Percentiles rank a stretch among this genome's conserved stretches.
phyloP scores from a whole-genome alignment of 2,113 vertebrate species.

The Pogonocichla stellata region DNA sequence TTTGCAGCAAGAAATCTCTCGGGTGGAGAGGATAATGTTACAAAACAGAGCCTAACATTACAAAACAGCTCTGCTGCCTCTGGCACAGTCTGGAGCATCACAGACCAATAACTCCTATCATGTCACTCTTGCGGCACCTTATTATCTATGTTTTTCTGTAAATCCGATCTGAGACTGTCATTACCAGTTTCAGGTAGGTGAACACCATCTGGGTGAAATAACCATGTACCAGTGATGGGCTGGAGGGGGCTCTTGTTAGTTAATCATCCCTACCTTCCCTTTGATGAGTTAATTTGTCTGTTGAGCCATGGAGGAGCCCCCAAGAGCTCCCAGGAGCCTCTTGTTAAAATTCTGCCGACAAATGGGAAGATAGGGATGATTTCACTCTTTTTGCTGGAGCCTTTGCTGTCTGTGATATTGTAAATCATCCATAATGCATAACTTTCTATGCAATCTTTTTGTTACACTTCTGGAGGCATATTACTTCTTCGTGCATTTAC shows the following conservation, averaged over 20 bases:
- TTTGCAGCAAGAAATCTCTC: constrained; percentile 8
- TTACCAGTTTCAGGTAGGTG: constrained; percentile 66
- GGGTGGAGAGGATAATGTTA: constrained; percentile 18
- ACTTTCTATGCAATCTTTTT: constrained; percentile 12
- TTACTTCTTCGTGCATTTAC: constrained; percentile 9
- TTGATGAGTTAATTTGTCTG: constrained; percentile 67
- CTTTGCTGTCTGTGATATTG: constrained; percentile 7
- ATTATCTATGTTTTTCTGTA: constrained; percentile 41
- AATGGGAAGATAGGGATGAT: constrained; percentile 58
- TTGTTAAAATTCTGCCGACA: constrained; percentile 53
- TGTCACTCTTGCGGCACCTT: constrained; percentile 24
- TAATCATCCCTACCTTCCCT: constrained; percentile 65
- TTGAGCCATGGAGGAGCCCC: constrained; percentile 53
- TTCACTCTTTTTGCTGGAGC: constrained; percentile 41
- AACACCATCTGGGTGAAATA: constrained; percentile 68
- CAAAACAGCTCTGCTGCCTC: constrained; percentile 23
- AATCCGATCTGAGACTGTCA: constrained; percentile 38
- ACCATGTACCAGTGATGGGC: constrained; percentile 46
- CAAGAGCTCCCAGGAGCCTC: constrained; percentile 57
- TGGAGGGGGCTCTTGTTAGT: constrained; percentile 64
- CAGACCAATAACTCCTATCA: not conserved
- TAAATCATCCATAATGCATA: constrained; percentile 49
- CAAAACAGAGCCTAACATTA: constrained; percentile 60
- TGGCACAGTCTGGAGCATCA: not conserved
- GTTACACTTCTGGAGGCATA: not conserved